phyloP scores from a whole-genome alignment of 2,797 vertebrate genomes.

The Clarias platycephalus region DNA sequence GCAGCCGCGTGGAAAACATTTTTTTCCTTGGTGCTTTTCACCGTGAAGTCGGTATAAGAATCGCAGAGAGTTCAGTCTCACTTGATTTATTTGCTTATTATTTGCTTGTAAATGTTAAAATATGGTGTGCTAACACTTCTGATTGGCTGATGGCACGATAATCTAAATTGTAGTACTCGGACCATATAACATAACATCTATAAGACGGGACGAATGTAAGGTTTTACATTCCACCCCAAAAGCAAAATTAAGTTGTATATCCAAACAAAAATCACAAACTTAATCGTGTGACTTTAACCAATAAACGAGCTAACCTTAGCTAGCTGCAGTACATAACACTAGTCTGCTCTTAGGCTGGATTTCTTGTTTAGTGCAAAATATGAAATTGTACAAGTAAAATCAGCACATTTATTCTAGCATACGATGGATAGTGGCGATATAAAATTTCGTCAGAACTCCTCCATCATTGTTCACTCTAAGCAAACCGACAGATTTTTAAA shows the following conservation, averaged over 20 bases:
- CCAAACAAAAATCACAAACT: background rate
- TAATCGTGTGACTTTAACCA: background rate
- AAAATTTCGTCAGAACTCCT: background rate
- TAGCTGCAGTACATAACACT: background rate
- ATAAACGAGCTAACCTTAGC: background rate
- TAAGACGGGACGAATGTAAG: background rate
- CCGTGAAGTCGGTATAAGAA: background rate
- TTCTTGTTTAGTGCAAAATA: background rate
- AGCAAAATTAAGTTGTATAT: background rate
- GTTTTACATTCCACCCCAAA: background rate
- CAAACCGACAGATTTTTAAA: background rate
- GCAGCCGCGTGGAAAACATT: constrained; percentile 44
- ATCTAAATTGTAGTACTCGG: background rate
- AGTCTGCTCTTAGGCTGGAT: background rate
- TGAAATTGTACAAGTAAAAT: background rate
- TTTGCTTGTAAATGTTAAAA: background rate
- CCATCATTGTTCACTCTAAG: background rate
- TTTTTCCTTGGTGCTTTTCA: background rate
- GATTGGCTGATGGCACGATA: background rate
- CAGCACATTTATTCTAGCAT: background rate
- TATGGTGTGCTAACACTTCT: background rate
- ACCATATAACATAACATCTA: background rate
- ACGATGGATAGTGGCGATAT: background rate
- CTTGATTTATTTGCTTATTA: background rate
- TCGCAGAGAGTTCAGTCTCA: background rate